Evolutionary conservation across 1,140 invertebrate species (phyloP).

Genomic region (Saxidomus purpurata): DNA sequence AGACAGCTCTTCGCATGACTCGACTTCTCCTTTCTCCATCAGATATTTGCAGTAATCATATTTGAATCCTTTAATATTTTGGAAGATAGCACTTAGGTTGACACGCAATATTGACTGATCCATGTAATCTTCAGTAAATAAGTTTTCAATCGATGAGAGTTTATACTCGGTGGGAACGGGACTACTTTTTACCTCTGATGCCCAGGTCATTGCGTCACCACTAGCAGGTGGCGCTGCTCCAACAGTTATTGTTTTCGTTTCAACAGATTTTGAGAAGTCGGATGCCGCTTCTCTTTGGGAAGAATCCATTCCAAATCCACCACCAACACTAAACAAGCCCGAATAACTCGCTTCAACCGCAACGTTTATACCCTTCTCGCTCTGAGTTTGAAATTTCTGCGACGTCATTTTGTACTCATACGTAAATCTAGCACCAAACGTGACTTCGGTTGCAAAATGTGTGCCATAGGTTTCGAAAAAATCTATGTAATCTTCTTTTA

Average conservation of each 20-base stretch:
- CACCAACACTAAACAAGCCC: neutral
- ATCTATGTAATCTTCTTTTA: neutral
- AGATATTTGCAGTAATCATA: neutral
- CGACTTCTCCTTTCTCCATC: neutral
- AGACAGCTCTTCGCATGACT: neutral
- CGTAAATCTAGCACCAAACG: slow-evolving; percentile 21
- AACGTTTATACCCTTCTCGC: neutral
- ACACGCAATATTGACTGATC: neutral
- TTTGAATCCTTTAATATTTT: neutral
- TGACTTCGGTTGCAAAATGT: slow-evolving; percentile 8
- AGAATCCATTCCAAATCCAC: slow-evolving; percentile 15
- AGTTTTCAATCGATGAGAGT: neutral
- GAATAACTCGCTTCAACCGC: slow-evolving; percentile 9
- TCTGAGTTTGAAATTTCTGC: neutral
- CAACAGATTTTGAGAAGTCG: slow-evolving; percentile 7
- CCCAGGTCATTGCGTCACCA: slow-evolving; percentile 37
- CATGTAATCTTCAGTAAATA: slow-evolving; percentile 11
- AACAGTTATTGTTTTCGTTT: slow-evolving; percentile 25
- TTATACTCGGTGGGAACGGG: slow-evolving; percentile 14
- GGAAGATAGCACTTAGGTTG: neutral
- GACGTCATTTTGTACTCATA: slow-evolving; percentile 34
- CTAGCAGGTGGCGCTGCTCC: slow-evolving; percentile 38
- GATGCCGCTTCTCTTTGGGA: neutral
- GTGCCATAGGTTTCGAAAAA: slow-evolving; percentile 29
- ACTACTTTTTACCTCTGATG: neutral